Evolutionary conservation across 2,113 vertebrate species (phyloP).

Genomic region (Mormyrus iriodes): DNA sequence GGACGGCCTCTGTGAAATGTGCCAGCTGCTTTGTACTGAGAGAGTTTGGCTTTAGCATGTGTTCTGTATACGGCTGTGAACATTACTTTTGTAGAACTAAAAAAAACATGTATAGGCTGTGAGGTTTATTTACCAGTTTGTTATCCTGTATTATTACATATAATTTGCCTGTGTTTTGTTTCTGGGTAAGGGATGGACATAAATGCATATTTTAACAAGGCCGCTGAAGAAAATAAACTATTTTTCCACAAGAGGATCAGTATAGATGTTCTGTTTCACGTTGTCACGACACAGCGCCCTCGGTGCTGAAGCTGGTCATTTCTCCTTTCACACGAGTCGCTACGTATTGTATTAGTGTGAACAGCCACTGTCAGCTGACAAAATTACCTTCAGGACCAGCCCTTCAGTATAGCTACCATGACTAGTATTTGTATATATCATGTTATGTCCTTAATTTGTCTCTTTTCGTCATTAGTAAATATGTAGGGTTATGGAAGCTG

Average conservation of each 20-base stretch:
- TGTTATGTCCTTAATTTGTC: not conserved
- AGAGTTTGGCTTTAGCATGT: conserved; percentile 5
- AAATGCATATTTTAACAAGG: not conserved
- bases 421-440: not conserved
- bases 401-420: not conserved
- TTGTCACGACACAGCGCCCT: not conserved
- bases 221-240: conserved; percentile 9
- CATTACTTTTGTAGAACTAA: conserved; percentile 27
- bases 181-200: conserved; percentile 22
- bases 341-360: not conserved
- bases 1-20: not conserved
- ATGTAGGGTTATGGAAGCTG: conserved; percentile 9
- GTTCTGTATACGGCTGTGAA: conserved; percentile 24
- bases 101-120: conserved; percentile 1
- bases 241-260: conserved; percentile 10
- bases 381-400: not conserved
- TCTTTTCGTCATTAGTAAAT: not conserved
- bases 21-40: conserved; percentile 11
- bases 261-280: not conserved
- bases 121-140: conserved; percentile 14
- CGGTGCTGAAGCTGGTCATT: not conserved
- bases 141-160: conserved; percentile 19
- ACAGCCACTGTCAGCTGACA: not conserved
- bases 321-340: not conserved
- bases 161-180: conserved; percentile 26